phyloP scores from a whole-genome alignment of 2,888 invertebrate species.

The Cabera pusaria region DNA sequence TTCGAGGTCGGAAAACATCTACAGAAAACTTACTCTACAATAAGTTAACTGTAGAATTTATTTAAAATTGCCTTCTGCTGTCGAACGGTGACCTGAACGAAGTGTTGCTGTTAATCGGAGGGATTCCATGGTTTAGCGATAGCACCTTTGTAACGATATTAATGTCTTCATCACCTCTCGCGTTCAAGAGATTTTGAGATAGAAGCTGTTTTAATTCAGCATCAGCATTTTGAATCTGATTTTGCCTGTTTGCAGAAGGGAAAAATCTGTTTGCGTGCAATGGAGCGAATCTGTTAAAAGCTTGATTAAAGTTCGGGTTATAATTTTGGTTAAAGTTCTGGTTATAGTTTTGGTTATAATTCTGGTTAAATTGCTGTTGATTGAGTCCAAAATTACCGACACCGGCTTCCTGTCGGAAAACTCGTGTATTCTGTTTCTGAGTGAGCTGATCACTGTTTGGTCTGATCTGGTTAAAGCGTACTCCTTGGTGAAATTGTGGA shows the following conservation, averaged over 20 bases:
- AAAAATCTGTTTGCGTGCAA: constrained; percentile 58
- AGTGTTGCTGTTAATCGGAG: constrained; percentile 62
- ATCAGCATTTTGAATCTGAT: constrained; percentile 65
- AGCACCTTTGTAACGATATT: constrained; percentile 92
- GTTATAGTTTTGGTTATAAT: constrained; percentile 42
- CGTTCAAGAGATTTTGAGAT: constrained; percentile 86
- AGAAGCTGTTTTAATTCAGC: constrained; percentile 86
- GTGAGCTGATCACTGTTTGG: constrained; percentile 51
- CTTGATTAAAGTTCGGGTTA: constrained; percentile 49
- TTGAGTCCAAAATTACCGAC: constrained; percentile 87
- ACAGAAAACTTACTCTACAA: constrained; percentile 13
- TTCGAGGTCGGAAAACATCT: constrained; percentile 13
- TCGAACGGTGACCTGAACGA: constrained; percentile 71
- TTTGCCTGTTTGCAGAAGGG: constrained; percentile 55
- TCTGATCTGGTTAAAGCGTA: constrained; percentile 60
- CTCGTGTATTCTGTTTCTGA: constrained; percentile 66
- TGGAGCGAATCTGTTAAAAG: constrained; percentile 60
- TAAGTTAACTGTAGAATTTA: constrained; percentile 25
- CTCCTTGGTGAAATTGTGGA: constrained; percentile 58
- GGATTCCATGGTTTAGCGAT: constrained; percentile 89
- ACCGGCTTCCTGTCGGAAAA: constrained; percentile 82
- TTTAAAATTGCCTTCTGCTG: constrained; percentile 57
- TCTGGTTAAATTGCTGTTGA: constrained; percentile 40
- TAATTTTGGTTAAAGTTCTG: constrained; percentile 44
- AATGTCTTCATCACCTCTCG: constrained; percentile 87